Base-by-base conservation (phyloP, 2,797 vertebrate genomes). In the Gymnoscopelus braueri region DNA sequence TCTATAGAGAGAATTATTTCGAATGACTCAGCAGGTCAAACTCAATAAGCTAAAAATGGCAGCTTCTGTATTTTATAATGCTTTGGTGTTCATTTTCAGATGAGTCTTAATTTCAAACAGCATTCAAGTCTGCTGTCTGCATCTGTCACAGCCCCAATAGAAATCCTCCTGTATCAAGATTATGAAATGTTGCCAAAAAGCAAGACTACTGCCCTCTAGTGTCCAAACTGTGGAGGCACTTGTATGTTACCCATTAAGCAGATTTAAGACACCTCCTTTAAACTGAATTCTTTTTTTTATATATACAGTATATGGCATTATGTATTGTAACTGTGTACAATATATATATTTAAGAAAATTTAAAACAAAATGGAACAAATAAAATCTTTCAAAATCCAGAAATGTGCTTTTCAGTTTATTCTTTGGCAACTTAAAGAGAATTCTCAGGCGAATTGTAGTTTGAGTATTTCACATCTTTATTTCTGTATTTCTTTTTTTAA, bases 381-480 rank as follows among this genome's bases (percentile, higher is more conserved):
- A 44, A 87, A 83, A 44, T 32, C 86, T 77, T 63, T 86, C 75
- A 70, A 68, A 69, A 72, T 44, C 48, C 70, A 71, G 39, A 80
- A 86, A 74, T 32, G 44, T 70, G 56, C 67, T 53, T 8, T 1
- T 60, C 54, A 75, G 59, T 65, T 44, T 63, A 56, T 50, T 72
- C 44, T 50, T 55, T 23, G 24, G 29, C 51, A 51, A 61, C 50
- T 54, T 67, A 57, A 79, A 65, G 50, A 44, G 63, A 77, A 67
- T 1, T 56, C 58, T 12, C 71, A 50, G 75, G 77, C 52, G 70
- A 52, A 63, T 71, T 83, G 80, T 55, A 84, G 83, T 84, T 90
- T 89, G 76, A 93, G 89, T 89, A 91, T 91, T 92, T 91, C 85
- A 92, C 88, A 89, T 90, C 87, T 92, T 93, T 94, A 93, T 92